Base-by-base conservation (phyloP, 2,888 invertebrate species). In the Chromoteleia sp. region DNA sequence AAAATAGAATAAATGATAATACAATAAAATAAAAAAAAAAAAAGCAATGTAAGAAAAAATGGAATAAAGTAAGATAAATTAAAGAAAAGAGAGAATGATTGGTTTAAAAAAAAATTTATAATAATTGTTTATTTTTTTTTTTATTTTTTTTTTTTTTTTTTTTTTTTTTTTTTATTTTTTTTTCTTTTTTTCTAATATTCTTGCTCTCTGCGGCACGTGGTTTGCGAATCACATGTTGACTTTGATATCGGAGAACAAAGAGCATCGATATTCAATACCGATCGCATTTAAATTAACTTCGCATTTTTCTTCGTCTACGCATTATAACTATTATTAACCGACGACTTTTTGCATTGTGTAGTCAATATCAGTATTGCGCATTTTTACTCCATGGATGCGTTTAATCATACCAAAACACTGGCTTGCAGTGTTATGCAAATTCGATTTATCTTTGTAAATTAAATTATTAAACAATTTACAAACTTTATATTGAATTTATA, bases 161-260 rank as follows among this genome's bases (percentile, higher is more conserved):
- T n/a, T n/a, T n/a, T n/a, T n/a, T n/a, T n/a, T n/a, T n/a, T n/a
- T n/a, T n/a, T 2, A 25, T 25, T 25, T 6, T 48, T 63, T 45
- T 12, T 39, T 25, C 25, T 61, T 48, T 63, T 36, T 41, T 2
- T 41, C 14, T 14, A 10, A 41, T 7, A 0, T 12, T 41, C 2
- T 14, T 41, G n/a, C n/a, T n/a, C n/a, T n/a, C 2, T 36, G 10
- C 21, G 8, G n/a, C 43, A 56, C 56, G 59, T 58, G 58, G n/a
- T 39, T 36, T 3, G 12, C 21, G n/a, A 70, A 58, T 58, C 50
- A 58, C 58, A 39, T 58, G 15, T 25, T 19, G 25, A 58, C 43
- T 10, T 33, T 33, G 48, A 43, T 73, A 54, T 54, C 61, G 30
- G 15, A 41, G 73, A 73, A 73, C 73, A 73, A 73, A 73, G 63